Conservation (phyloP, 2,797 vertebrate species). For the Tinamus major region DNA sequence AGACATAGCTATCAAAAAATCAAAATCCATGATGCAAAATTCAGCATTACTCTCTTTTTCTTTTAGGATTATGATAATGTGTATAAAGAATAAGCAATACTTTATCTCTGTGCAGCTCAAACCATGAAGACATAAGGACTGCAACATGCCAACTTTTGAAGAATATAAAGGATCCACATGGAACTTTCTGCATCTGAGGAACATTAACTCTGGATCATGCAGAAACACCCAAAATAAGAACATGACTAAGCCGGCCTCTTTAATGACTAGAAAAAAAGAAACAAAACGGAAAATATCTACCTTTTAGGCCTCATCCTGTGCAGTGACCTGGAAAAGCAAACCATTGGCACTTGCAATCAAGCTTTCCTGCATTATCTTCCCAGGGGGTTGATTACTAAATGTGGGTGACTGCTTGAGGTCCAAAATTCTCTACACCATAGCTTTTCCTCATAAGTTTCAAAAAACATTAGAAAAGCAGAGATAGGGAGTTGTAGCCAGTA, state of each 20-base stretch:
- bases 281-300: conserved; percentile 28
- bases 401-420: not conserved
- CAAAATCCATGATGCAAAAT: not conserved
- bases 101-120: fast-evolving
- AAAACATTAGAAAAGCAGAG: conserved; percentile 10
- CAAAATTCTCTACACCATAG: not conserved
- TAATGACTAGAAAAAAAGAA: conserved; percentile 28
- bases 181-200: not conserved
- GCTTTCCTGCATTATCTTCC: conserved; percentile 27
- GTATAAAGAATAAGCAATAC: not conserved
- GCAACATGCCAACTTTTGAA: not conserved
- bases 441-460: conserved; percentile 4
- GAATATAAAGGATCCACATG: not conserved
- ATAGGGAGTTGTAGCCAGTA: not conserved
- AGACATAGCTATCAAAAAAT: not conserved
- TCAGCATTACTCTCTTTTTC: not conserved
- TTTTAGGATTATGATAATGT: not conserved
- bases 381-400: conserved; percentile 29
- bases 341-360: conserved; percentile 11
- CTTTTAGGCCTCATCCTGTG: not conserved
- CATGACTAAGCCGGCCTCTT: conserved; percentile 22
- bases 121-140: not conserved
- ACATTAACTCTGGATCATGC: not conserved
- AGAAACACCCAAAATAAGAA: not conserved
- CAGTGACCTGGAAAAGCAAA: conserved; percentile 49